Conservation (phyloP, 2,888 invertebrate species). For the Mythimna ferrago region DNA sequence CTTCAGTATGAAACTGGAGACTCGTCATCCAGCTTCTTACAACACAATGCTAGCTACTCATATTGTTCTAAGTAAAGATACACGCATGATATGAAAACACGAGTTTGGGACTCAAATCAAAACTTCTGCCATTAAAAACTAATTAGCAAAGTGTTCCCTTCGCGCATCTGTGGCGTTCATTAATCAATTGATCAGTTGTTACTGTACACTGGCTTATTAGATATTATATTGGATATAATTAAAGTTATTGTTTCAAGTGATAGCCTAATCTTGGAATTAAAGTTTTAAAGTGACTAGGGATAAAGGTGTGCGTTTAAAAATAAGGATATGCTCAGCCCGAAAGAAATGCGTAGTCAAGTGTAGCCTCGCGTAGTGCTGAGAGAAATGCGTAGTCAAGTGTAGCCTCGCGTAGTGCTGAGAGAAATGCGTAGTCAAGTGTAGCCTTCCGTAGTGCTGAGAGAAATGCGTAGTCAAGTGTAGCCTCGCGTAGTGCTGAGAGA, state of each 20-base stretch:
- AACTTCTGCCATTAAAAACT: constrained; percentile 60
- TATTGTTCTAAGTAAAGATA: constrained; percentile 31
- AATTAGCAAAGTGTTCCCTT: constrained; percentile 53
- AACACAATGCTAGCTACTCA: neutral
- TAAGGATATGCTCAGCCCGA: neutral
- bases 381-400: neutral
- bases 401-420: neutral
- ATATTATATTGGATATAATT: constrained; percentile 15
- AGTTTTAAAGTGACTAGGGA: neutral
- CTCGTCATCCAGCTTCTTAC: neutral
- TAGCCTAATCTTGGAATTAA: neutral
- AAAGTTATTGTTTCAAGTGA: constrained; percentile 7
- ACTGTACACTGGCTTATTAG: constrained; percentile 24
- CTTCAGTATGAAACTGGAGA: neutral
- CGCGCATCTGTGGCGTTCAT: constrained; percentile 56
- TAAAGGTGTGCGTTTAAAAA: no score
- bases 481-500: neutral
- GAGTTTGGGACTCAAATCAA: constrained; percentile 39
- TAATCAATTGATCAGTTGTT: constrained; percentile 56
- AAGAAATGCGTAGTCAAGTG: neutral
- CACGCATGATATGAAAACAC: constrained; percentile 32
- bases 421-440: neutral
- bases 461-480: no score
- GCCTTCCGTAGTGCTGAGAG: neutral
- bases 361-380: no score